These are phyloP conservation scores for Synanthedon andrenaeformis DNA, from an alignment of 2,888 invertebrate species.

Conservation along the genomic window DNA sequence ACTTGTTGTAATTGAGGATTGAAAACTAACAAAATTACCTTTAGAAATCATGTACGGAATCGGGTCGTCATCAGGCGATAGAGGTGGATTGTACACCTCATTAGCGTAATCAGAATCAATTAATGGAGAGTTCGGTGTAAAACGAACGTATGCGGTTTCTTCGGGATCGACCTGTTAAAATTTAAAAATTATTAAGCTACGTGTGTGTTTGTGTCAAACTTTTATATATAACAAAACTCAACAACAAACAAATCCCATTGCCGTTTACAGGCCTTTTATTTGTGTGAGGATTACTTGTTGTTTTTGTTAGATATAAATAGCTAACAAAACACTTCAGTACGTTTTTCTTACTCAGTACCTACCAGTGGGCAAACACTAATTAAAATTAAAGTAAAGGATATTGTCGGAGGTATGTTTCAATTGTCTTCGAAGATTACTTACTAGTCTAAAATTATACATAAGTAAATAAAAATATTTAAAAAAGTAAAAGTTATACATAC, in stretches of 20 bases:
- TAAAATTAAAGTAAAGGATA: too few relatives aligned
- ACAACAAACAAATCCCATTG: constrained; percentile 1
- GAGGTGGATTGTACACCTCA: constrained; percentile 82
- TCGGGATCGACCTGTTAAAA: constrained; percentile 68
- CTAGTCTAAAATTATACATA: neutral
- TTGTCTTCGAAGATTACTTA: too few relatives aligned
- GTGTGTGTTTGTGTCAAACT: neutral
- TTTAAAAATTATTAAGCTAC: constrained; percentile 4
- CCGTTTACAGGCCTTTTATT: too few relatives aligned
- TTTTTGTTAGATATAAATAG: too few relatives aligned
- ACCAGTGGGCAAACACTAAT: too few relatives aligned
- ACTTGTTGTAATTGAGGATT: too few relatives aligned
- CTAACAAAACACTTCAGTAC: too few relatives aligned
- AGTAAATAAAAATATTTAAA: neutral
- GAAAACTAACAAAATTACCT: constrained; percentile 21
- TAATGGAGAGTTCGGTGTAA: constrained; percentile 75
- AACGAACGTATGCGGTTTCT: constrained; percentile 83
- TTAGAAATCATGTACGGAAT: constrained; percentile 30
- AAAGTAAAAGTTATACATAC: constrained; percentile 18
- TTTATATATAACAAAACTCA: constrained; percentile 1
- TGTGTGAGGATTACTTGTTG: too few relatives aligned
- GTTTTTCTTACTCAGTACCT: too few relatives aligned
- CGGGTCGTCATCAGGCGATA: constrained; percentile 56
- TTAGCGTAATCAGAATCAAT: constrained; percentile 81
- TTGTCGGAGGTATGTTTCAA: too few relatives aligned